A percentile compares a stretch with the other conserved stretches of the same genome.
Evolutionary conservation across 2,888 invertebrate species (phyloP).

Genomic region (Scelioninae gen. 2): DNA sequence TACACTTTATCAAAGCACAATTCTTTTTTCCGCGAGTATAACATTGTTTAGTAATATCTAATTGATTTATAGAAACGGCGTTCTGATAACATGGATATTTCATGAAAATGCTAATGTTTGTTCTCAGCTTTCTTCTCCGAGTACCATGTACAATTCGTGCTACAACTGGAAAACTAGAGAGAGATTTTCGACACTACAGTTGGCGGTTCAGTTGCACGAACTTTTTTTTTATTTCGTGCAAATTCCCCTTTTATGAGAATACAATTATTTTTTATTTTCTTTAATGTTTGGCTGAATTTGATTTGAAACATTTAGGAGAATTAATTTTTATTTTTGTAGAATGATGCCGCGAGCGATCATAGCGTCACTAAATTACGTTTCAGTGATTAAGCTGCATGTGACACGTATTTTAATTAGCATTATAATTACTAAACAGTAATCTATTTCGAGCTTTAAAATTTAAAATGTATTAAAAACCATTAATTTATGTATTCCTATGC

Average conservation of each 20-base stretch:
- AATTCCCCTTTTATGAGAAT: neutral
- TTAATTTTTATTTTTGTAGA: no score
- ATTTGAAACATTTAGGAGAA: neutral
- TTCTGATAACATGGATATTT: neutral
- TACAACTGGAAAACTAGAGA: conserved; percentile 42
- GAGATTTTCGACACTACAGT: conserved; percentile 48
- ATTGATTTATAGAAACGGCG: neutral
- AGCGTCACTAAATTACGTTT: neutral
- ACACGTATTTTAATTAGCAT: conserved; percentile 29
- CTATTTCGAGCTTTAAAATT: conserved; percentile 17
- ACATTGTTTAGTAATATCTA: neutral
- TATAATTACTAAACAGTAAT: conserved; percentile 6
- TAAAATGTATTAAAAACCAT: conserved; percentile 10
- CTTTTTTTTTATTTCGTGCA: no score
- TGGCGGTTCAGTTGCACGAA: conserved; percentile 23
- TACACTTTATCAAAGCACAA: neutral
- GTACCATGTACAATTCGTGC: conserved; percentile 10
- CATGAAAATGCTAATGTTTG: neutral
- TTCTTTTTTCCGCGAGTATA: neutral
- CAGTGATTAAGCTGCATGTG: neutral
- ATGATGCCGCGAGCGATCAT: neutral
- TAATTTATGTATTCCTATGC: no score
- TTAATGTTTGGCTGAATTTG: neutral
- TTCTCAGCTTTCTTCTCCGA: neutral
- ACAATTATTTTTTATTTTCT: neutral